phyloP scores from a whole-genome alignment of 2,797 vertebrate species.

The Epinephelus awoara region DNA sequence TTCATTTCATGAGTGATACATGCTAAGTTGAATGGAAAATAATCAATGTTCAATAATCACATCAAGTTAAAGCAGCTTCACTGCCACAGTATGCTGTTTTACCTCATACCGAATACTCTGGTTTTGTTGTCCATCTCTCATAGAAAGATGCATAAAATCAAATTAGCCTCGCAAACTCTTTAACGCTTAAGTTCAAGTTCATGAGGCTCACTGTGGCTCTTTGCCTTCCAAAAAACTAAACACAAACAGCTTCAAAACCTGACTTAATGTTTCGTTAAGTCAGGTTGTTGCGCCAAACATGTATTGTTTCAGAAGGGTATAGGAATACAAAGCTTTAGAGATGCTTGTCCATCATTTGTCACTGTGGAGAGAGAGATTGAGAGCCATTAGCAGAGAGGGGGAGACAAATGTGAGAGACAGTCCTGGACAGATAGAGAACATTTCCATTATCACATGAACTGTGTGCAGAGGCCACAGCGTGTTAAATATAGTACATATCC shows the following conservation, averaged over 20 bases:
- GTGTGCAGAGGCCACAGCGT: constrained; percentile 80
- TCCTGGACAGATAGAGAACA: constrained; percentile 76
- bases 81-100: constrained; percentile 59
- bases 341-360: constrained; percentile 82
- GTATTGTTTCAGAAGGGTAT: constrained; percentile 78
- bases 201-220: constrained; percentile 49
- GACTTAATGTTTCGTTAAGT: constrained; percentile 72
- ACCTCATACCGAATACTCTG: constrained; percentile 76
- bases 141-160: constrained; percentile 70
- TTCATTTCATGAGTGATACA: constrained; percentile 83
- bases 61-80: constrained; percentile 37
- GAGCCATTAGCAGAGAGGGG: constrained; percentile 86
- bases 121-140: constrained; percentile 77
- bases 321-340: constrained; percentile 85
- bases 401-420: constrained; percentile 72
- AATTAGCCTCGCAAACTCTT: constrained; percentile 51
- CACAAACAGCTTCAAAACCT: constrained; percentile 64
- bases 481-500: constrained; percentile 77
- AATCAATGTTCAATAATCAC: constrained; percentile 56
- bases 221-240: constrained; percentile 63
- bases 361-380: constrained; percentile 89
- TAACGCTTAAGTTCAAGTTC: constrained; percentile 43
- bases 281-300: constrained; percentile 74
- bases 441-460: constrained; percentile 83
- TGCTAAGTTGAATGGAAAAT: constrained; percentile 67